Base-by-base conservation (phyloP, 2,888 invertebrate species). In the Drosophila melanocephala region DNA sequence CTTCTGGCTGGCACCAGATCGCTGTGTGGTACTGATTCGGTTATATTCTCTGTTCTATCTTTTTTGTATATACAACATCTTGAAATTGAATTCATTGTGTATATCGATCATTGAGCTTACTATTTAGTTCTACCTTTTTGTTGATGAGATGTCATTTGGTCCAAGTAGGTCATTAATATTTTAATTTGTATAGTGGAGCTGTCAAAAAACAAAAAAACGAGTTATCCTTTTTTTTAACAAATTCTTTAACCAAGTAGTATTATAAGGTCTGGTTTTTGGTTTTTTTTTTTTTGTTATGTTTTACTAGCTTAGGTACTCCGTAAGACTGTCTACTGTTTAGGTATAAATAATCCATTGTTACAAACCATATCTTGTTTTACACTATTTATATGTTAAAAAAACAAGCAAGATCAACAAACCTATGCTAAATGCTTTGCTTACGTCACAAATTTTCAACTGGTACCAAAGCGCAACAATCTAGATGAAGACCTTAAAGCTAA, bases 261-360 rank as follows among this genome's bases (percentile, higher is more conserved):
- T 52, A 10, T 56, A 74, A 64, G 56, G 26, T 74, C 65, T 47
- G 47, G 47, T 47, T 28, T 28, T 22, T 14, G 19, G 53, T 39
- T 39, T 14, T n/a, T 26, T 37, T 37, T 42, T 72, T 35, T 53
- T 62, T 52, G 30, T 57, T 58, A n/a, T 79, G 59, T 70, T 55
- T 57, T 47, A 10, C 33, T 68, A 60, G 53, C 51, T 55, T 80
- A 85, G 53, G 68, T 85, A 75, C 74, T 62, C 58, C 59, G 68
- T 89, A 90, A 90, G 89, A 90, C 85, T 89, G 89, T 89, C 70
- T 77, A 84, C 63, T 62, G 28, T 71, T 75, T 90, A 90, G 80
- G 51, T 69, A 69, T 72, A 72, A 67, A 65, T 79, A 68, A 60
- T 63, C 39, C 37, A 50, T 50, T 52, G 61, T 58, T 72, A 69